These are phyloP conservation scores for Escarpia spicata DNA, from an alignment of 2,888 invertebrate genomes.

Conservation along the genomic window DNA sequence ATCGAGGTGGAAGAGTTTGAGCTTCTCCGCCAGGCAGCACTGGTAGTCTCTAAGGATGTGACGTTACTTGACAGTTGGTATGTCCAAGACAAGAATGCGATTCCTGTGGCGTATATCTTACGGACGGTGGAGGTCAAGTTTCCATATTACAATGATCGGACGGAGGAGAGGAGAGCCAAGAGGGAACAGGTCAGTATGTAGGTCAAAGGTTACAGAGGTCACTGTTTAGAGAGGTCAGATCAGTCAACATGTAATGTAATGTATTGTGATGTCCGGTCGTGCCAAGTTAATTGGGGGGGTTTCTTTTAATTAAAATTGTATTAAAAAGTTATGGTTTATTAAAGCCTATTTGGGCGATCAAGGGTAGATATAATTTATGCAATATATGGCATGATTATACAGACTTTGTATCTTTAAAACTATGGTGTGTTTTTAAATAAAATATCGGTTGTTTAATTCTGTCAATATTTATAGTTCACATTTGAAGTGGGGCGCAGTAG, in stretches of 20 bases:
- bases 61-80: background rate
- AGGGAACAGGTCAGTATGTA: background rate
- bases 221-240: background rate
- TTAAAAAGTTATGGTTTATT: too few relatives aligned
- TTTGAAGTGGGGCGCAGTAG: too few relatives aligned
- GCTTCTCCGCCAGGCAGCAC: background rate
- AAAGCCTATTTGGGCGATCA: too few relatives aligned
- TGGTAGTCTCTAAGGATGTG: background rate
- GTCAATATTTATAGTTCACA: too few relatives aligned
- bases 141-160: background rate
- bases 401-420: too few relatives aligned
- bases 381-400: too few relatives aligned
- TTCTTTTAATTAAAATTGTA: too few relatives aligned
- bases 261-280: background rate
- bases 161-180: background rate
- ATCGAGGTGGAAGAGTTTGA: slow-evolving; percentile 8
- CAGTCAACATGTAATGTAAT: background rate
- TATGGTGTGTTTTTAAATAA: too few relatives aligned
- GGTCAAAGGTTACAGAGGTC: background rate
- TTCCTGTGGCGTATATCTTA: background rate
- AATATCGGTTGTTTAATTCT: too few relatives aligned
- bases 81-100: background rate
- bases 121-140: background rate
- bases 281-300: too few relatives aligned
- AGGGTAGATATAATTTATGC: too few relatives aligned